A percentile compares a stretch with the other conserved stretches of the same genome.
phyloP scores from a whole-genome alignment of 1,140 invertebrate genomes.

The Ectropis grisescens region DNA sequence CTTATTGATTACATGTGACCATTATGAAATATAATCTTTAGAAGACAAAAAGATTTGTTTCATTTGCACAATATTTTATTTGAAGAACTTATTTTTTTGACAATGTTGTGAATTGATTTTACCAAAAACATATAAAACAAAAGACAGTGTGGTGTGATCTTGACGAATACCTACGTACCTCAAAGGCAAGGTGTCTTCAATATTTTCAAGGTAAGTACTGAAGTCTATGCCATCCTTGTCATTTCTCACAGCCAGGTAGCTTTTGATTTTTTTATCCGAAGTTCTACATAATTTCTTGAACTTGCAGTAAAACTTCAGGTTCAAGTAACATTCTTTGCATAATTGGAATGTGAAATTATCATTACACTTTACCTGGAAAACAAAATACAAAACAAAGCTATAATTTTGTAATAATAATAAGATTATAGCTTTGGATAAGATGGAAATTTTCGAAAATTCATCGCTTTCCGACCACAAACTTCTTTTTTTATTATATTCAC shows the following conservation, averaged over 20 bases:
- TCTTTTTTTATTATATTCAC: constrained; percentile 18
- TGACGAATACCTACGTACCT: too few relatives aligned
- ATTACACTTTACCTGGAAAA: constrained; percentile 45
- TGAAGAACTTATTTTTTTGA: background rate
- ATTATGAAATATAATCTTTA: background rate
- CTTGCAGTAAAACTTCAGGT: constrained; percentile 42
- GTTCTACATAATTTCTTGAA: constrained; percentile 47
- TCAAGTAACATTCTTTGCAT: constrained; percentile 41
- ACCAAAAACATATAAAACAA: background rate
- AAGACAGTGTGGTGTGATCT: too few relatives aligned
- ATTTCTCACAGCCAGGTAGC: constrained; percentile 33
- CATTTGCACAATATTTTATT: background rate
- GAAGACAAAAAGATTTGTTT: background rate
- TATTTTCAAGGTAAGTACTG: constrained; percentile 34
- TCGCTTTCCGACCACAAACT: too few relatives aligned
- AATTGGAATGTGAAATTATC: constrained; percentile 47
- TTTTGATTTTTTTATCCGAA: constrained; percentile 41
- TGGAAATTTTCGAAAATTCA: too few relatives aligned
- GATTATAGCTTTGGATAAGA: background rate
- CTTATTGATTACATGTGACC: background rate
- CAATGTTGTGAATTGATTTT: background rate
- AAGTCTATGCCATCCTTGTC: constrained; percentile 30
- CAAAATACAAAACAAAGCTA: constrained; percentile 1
- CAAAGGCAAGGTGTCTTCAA: constrained; percentile 35
- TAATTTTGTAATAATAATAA: constrained; percentile 1